Conservation (phyloP, 1,140 invertebrate genomes). For the Magallana gigas region DNA sequence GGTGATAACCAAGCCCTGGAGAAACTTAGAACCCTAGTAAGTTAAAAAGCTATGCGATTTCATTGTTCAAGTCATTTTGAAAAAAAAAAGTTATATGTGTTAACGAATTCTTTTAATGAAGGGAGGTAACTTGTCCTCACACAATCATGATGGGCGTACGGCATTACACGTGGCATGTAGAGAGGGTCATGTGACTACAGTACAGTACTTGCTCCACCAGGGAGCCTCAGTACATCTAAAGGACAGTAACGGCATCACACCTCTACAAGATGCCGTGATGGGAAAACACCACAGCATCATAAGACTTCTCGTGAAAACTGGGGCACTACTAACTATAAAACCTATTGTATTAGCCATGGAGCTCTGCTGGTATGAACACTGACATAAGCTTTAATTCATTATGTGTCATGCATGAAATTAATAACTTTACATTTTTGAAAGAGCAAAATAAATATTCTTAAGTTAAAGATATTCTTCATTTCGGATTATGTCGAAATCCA, state of each 20-base stretch:
- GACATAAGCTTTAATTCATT: no score
- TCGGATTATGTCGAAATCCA: no score
- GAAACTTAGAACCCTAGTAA: slow-evolving; percentile 56
- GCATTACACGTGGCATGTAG: slow-evolving; percentile 90
- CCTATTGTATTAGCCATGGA: slow-evolving; percentile 82
- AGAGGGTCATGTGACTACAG: slow-evolving; percentile 85
- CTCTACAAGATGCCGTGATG: slow-evolving; percentile 75
- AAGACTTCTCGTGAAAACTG: slow-evolving; percentile 82
- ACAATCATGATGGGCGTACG: slow-evolving; percentile 89
- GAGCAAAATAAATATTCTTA: no score
- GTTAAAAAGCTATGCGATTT: background rate
- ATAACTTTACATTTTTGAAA: no score
- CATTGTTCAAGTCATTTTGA: no score
- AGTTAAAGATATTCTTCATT: no score
- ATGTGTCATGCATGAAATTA: no score
- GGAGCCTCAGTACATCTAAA: slow-evolving; percentile 92
- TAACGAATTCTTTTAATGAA: slow-evolving; percentile 43
- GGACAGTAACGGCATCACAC: slow-evolving; percentile 81
- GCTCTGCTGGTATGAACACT: slow-evolving; percentile 80
- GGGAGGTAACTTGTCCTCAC: slow-evolving; percentile 83
- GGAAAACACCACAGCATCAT: slow-evolving; percentile 72
- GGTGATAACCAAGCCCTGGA: slow-evolving; percentile 82
- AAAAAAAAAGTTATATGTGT: background rate
- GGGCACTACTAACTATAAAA: slow-evolving; percentile 82
- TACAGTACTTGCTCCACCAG: slow-evolving; percentile 87